phyloP scores from a whole-genome alignment of 2,113 vertebrate genomes.

The pig (Sus scrofa) region DNA sequence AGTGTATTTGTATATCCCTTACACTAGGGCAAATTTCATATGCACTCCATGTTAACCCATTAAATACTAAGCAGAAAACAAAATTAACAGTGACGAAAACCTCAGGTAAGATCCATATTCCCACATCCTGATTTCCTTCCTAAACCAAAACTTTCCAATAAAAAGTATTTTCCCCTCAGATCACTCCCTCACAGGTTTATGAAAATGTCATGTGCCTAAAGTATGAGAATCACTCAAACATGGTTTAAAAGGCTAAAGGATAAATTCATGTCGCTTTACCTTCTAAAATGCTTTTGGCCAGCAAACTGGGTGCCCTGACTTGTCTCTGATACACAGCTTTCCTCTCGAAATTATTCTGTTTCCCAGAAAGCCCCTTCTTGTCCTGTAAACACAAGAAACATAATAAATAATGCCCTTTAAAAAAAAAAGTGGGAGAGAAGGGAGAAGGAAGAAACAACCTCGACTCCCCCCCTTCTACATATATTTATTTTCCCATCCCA shows the following conservation, averaged over 20 bases:
- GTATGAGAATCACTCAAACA: constrained; percentile 45
- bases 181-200: constrained; percentile 26
- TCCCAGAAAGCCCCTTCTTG: constrained; percentile 96
- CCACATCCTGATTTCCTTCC: neutral
- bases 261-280: constrained; percentile 85
- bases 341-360: constrained; percentile 93
- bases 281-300: constrained; percentile 99
- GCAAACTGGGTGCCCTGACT: constrained; percentile 95
- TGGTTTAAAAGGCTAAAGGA: neutral
- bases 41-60: neutral
- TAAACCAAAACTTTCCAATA: neutral
- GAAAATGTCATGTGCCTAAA: neutral
- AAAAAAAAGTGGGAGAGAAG: neutral
- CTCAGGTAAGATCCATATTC: neutral
- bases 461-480: neutral
- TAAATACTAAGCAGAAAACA: neutral
- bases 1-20: neutral
- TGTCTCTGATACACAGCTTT: constrained; percentile 96
- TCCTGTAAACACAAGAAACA: constrained; percentile 88
- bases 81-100: neutral
- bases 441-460: no score
- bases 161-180: neutral
- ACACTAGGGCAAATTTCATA: constrained; percentile 17
- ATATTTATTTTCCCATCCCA: neutral
- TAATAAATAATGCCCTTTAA: neutral